A percentile compares a stretch with the other conserved stretches of the same genome.
Conservation (phyloP, 2,888 invertebrate species). For the Caenorhabditis panamensis region DNA sequence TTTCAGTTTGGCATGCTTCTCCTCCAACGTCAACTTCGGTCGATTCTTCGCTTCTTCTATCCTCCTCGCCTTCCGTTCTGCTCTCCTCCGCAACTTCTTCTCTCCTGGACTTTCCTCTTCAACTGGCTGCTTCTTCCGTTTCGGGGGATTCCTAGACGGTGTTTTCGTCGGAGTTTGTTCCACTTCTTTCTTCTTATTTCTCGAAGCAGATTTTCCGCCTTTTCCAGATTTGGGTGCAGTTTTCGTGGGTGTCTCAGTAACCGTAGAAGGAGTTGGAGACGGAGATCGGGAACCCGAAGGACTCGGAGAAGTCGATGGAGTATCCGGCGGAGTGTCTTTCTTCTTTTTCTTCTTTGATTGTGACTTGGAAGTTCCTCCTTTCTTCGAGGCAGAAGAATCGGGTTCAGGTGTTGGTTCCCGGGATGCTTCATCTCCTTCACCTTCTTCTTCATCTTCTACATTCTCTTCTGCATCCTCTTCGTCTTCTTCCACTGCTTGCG, state of each 20-base stretch:
- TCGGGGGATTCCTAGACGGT: background rate
- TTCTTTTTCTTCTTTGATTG: constrained; percentile 34
- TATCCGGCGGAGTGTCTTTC: constrained; percentile 9
- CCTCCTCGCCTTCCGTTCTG: constrained; percentile 29
- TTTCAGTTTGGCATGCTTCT: constrained; percentile 24
- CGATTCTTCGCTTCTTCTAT: constrained; percentile 32
- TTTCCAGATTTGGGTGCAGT: background rate
- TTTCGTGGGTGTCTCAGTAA: background rate
- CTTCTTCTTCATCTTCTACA: constrained; percentile 11
- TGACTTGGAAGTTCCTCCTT: background rate
- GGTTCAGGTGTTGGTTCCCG: constrained; percentile 11
- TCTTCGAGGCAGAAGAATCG: constrained; percentile 4
- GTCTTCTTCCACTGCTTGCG: constrained; percentile 4
- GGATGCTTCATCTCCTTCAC: constrained; percentile 4
- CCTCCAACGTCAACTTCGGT: constrained; percentile 26
- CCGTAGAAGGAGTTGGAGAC: constrained; percentile 6
- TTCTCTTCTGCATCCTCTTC: constrained; percentile 15
- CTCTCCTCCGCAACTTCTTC: constrained; percentile 23
- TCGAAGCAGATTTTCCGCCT: background rate
- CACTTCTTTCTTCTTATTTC: background rate
- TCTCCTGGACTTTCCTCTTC: constrained; percentile 20
- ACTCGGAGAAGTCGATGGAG: constrained; percentile 27
- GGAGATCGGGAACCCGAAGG: constrained; percentile 22
- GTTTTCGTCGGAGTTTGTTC: background rate
- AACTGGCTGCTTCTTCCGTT: constrained; percentile 1